Evolutionary conservation across 2,797 vertebrate genomes (phyloP).

Genomic region (Arrhamphus sclerolepis): DNA sequence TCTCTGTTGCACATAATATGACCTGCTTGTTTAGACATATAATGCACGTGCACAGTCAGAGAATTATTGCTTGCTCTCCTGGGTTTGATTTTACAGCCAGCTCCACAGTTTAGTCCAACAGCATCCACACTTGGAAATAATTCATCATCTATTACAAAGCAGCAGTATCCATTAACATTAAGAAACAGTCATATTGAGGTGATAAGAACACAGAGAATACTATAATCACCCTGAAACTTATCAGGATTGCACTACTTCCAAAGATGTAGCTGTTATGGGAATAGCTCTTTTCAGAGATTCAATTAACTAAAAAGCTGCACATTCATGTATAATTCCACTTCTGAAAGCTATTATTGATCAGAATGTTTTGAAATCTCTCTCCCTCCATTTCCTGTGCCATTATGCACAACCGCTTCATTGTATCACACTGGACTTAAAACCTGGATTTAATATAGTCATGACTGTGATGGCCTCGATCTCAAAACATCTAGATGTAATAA

Average conservation of each 20-base stretch:
- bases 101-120: slow-evolving; percentile 30
- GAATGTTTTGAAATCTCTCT: slow-evolving; percentile 66
- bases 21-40: slow-evolving; percentile 3
- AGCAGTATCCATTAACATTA: slow-evolving; percentile 11
- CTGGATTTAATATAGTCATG: slow-evolving; percentile 34
- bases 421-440: slow-evolving; percentile 23
- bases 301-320: slow-evolving; percentile 81
- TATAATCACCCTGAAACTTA: slow-evolving; percentile 46
- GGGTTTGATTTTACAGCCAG: slow-evolving; percentile 50
- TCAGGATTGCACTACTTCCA: slow-evolving; percentile 38
- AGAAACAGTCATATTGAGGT: slow-evolving; percentile 27
- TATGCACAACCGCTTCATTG: slow-evolving; percentile 33
- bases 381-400: slow-evolving; percentile 48
- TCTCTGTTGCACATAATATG: slow-evolving; percentile 17
- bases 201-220: slow-evolving; percentile 54
- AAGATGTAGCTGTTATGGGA: slow-evolving; percentile 62
- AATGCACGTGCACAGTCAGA: neutral
- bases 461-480: slow-evolving; percentile 32
- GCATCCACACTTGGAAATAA: slow-evolving; percentile 41
- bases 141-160: slow-evolving; percentile 34
- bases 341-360: slow-evolving; percentile 78
- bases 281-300: slow-evolving; percentile 65
- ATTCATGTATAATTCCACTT: slow-evolving; percentile 68
- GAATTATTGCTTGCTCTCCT: neutral
- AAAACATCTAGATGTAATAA: slow-evolving; percentile 38